A percentile compares a stretch with the other conserved stretches of the same genome.
These are phyloP conservation scores for Anticlea derivata DNA, from an alignment of 2,888 invertebrate genomes.

Conservation along the genomic window DNA sequence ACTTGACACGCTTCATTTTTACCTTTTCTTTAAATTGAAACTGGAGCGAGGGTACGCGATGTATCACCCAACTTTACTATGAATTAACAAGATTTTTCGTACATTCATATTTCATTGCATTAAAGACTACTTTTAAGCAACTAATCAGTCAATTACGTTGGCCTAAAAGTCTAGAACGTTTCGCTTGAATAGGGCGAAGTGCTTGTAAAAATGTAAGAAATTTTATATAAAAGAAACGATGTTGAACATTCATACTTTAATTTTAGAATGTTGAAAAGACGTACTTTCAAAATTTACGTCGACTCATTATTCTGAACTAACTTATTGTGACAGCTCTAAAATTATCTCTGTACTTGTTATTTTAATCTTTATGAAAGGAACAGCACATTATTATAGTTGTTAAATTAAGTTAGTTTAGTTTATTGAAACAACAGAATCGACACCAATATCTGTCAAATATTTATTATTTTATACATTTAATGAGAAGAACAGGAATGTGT, in stretches of 20 bases:
- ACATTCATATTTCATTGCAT: constrained; percentile 40
- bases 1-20: constrained; percentile 79
- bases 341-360: not conserved
- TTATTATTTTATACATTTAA: too few relatives aligned
- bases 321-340: too few relatives aligned
- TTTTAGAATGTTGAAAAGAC: too few relatives aligned
- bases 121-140: constrained; percentile 19
- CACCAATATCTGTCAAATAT: too few relatives aligned
- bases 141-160: constrained; percentile 22
- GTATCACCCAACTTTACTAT: constrained; percentile 59
- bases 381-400: too few relatives aligned
- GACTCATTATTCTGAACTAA: too few relatives aligned
- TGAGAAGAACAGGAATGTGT: too few relatives aligned
- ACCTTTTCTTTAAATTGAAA: constrained; percentile 75
- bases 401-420: too few relatives aligned
- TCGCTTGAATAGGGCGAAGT: constrained; percentile 7
- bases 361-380: too few relatives aligned
- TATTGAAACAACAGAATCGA: too few relatives aligned
- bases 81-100: constrained; percentile 54
- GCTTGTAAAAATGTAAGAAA: constrained; percentile 8
- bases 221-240: constrained; percentile 8
- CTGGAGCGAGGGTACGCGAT: constrained; percentile 61
- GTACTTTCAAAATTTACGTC: too few relatives aligned
- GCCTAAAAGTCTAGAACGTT: constrained; percentile 17
- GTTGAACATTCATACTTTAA: not conserved